phyloP scores from a whole-genome alignment of 2,888 invertebrate genomes.

The Tanypteryx hageni region DNA sequence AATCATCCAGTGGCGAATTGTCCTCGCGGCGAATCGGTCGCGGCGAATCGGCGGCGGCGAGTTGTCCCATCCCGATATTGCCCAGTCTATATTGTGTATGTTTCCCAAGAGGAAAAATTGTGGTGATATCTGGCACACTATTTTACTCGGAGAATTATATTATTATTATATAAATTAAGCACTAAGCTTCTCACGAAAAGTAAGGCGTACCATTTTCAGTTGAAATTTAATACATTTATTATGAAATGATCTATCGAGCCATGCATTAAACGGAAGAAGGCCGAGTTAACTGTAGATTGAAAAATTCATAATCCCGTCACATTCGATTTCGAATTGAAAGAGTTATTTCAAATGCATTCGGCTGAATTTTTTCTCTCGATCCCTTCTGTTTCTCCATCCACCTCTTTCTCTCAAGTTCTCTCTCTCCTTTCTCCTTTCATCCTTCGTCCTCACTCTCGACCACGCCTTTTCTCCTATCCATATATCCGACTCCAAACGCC shows the following conservation, averaged over 20 bases:
- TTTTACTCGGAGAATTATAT: too few relatives aligned
- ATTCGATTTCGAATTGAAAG: not conserved
- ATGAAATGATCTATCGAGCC: not conserved
- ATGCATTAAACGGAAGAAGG: not conserved
- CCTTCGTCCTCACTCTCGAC: too few relatives aligned
- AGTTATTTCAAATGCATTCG: not conserved
- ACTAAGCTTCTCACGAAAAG: not conserved
- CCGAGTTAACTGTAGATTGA: not conserved
- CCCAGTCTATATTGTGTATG: too few relatives aligned
- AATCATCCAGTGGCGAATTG: too few relatives aligned
- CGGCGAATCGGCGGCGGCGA: too few relatives aligned
- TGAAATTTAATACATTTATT: not conserved
- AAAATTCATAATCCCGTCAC: constrained; percentile 7
- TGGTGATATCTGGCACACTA: too few relatives aligned
- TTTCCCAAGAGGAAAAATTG: too few relatives aligned
- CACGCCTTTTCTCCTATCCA: not conserved
- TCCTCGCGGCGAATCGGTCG: too few relatives aligned
- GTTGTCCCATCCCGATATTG: too few relatives aligned
- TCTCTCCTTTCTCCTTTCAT: too few relatives aligned
- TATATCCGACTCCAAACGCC: not conserved
- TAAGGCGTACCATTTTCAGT: not conserved
- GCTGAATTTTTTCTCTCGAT: not conserved
- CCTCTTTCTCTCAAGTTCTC: not conserved
- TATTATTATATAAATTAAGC: too few relatives aligned
- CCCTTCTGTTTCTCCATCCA: not conserved